phyloP scores from a whole-genome alignment of 2,888 invertebrate species.

The Sarcophaga rosellei region DNA sequence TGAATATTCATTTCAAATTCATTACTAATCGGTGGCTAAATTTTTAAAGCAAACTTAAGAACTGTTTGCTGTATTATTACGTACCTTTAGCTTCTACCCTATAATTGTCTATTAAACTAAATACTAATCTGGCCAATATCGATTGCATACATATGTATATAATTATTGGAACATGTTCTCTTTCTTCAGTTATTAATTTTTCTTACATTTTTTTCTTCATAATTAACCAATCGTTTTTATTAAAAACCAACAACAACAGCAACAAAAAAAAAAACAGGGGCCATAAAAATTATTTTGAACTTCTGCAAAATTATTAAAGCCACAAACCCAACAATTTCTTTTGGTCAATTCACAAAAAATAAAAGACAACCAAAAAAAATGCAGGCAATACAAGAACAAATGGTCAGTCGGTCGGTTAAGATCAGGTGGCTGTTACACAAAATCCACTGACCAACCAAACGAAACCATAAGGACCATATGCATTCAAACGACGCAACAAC shows the following conservation, averaged over 20 bases:
- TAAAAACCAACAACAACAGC: not conserved
- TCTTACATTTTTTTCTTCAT: not conserved
- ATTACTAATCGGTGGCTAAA: too few species aligned
- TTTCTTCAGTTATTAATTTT: too few species aligned
- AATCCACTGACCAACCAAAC: constrained; percentile 9
- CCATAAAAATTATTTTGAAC: constrained; percentile 4
- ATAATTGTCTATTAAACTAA: constrained; percentile 35
- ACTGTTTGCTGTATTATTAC: too few species aligned
- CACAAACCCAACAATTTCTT: constrained; percentile 49
- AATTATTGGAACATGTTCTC: constrained; percentile 46
- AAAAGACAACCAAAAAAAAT: constrained; percentile 15
- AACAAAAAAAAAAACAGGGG: not conserved
- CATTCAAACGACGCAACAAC: not conserved
- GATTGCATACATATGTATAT: not conserved
- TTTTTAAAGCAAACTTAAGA: too few species aligned
- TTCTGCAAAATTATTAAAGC: constrained; percentile 43
- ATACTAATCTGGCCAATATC: constrained; percentile 17
- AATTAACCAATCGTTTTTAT: constrained; percentile 40
- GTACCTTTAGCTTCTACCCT: constrained; percentile 1
- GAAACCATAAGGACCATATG: constrained; percentile 43
- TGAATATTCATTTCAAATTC: too few species aligned
- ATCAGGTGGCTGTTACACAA: constrained; percentile 62
- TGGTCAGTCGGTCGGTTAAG: constrained; percentile 42
- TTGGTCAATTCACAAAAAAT: not conserved
- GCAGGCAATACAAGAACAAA: constrained; percentile 33